Conservation (phyloP, 2,797 vertebrate genomes). For the Molossus alvarezi region DNA sequence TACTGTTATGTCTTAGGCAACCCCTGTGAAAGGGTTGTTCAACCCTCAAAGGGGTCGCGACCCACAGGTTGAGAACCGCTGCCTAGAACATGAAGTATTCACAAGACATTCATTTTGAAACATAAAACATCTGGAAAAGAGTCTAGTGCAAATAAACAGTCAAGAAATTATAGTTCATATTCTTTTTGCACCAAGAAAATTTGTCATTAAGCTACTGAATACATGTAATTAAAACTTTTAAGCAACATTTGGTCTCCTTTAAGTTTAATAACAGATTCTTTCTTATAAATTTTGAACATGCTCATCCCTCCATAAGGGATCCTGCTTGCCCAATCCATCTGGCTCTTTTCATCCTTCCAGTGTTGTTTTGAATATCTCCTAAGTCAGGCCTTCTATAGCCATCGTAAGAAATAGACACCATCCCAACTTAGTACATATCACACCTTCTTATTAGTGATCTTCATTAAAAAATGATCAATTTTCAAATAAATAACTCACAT, state of each 20-base stretch:
- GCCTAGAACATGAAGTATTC: background rate
- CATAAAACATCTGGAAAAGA: slow-evolving; percentile 28
- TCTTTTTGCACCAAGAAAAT: slow-evolving; percentile 17
- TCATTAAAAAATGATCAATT: background rate
- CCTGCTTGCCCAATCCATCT: background rate
- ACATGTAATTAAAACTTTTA: slow-evolving; percentile 21
- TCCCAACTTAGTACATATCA: background rate
- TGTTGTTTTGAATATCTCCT: slow-evolving; percentile 14
- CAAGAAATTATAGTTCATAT: background rate
- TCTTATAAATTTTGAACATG: background rate
- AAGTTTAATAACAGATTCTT: slow-evolving; percentile 29
- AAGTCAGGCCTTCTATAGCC: background rate
- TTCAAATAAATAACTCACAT: slow-evolving; percentile 37
- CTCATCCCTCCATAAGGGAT: background rate
- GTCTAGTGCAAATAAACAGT: background rate
- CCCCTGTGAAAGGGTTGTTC: too few species aligned
- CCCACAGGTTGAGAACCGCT: too few species aligned
- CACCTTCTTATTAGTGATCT: background rate
- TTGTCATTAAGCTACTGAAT: slow-evolving; percentile 29
- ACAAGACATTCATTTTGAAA: slow-evolving; percentile 22
- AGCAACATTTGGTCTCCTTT: slow-evolving; percentile 37
- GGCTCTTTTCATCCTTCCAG: background rate
- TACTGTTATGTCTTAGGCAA: too few species aligned
- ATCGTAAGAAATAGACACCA: background rate
- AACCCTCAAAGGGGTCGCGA: too few species aligned